Conservation (phyloP, 1,140 invertebrate genomes). For the Daktulosphaira vitifoliae region DNA sequence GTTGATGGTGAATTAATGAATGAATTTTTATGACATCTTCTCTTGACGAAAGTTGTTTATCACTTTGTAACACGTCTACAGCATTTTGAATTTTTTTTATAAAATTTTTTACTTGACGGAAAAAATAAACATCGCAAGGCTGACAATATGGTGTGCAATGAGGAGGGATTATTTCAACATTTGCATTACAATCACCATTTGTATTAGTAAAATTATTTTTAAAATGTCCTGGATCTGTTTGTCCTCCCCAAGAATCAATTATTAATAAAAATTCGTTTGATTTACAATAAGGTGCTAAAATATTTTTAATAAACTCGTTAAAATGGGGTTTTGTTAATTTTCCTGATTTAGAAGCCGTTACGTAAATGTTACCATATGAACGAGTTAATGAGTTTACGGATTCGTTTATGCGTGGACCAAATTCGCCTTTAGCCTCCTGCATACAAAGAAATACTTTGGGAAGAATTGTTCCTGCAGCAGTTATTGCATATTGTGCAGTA, state of each 20-base stretch:
- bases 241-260: conserved; percentile 33
- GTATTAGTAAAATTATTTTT: background rate
- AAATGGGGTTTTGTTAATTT: conserved; percentile 34
- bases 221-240: conserved; percentile 2
- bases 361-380: conserved; percentile 29
- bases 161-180: conserved; percentile 24
- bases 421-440: conserved; percentile 11
- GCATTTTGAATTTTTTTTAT: conserved; percentile 33
- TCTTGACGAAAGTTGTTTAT: conserved; percentile 1
- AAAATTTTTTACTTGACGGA: conserved; percentile 23
- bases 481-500: conserved; percentile 37
- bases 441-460: conserved; percentile 29
- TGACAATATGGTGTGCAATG: conserved; percentile 28
- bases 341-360: conserved; percentile 35
- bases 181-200: background rate
- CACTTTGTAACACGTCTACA: background rate
- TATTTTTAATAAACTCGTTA: conserved; percentile 14
- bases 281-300: conserved; percentile 3
- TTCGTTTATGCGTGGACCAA: background rate
- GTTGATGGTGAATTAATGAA: conserved; percentile 34
- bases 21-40: conserved; percentile 35
- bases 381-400: background rate
- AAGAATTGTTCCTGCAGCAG: conserved; percentile 36
- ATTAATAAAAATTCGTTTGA: conserved; percentile 3
- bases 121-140: conserved; percentile 23